Conservation (phyloP, 2,113 vertebrate genomes). For the Anthoscopus minutus region DNA sequence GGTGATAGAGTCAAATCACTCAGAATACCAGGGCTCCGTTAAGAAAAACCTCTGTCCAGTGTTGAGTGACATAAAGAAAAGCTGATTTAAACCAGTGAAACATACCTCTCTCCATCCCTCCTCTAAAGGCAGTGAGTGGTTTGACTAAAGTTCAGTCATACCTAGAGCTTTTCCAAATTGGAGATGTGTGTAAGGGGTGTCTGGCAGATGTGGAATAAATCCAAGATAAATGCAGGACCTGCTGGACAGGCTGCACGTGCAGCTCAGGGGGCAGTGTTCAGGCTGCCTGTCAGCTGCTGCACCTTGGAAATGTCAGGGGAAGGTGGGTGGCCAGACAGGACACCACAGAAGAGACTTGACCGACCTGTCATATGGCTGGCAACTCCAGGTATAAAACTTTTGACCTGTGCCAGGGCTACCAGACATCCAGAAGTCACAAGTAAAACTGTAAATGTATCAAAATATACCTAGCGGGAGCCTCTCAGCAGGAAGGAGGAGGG, state of each 20-base stretch:
- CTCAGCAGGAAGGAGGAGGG: not conserved
- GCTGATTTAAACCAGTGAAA: not conserved
- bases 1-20: not conserved
- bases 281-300: not conserved
- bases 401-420: not conserved
- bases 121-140: not conserved
- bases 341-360: fast-evolving
- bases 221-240: slow-evolving; percentile 14
- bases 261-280: fast-evolving
- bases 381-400: not conserved
- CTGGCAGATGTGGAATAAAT: slow-evolving; percentile 27
- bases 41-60: not conserved
- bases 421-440: not conserved
- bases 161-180: not conserved
- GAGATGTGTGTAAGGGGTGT: not conserved
- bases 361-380: fast-evolving
- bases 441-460: not conserved
- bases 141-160: not conserved
- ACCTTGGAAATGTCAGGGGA: not conserved
- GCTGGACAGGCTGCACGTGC: not conserved
- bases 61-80: not conserved
- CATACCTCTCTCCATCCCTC: not conserved
- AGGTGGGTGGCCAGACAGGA: not conserved
- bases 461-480: not conserved
- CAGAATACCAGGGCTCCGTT: not conserved